Evolutionary conservation across 2,113 vertebrate genomes (phyloP).

Genomic region (Vicugna pacos): DNA sequence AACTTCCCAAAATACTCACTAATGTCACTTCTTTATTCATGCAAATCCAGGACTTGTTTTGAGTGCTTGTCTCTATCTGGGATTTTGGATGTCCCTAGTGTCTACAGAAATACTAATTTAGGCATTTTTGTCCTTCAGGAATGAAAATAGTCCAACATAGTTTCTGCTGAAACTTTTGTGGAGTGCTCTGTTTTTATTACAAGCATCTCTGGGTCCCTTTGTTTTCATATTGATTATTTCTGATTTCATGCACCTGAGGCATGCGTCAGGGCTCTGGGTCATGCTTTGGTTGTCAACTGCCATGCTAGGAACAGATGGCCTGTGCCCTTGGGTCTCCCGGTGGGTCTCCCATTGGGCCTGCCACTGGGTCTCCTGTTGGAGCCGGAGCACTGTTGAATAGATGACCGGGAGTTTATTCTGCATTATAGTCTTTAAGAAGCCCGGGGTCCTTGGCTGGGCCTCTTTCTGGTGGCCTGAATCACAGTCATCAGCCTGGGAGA

Average conservation of each 20-base stretch:
- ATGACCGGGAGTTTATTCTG: not conserved
- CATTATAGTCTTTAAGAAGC: not conserved
- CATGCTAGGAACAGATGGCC: not conserved
- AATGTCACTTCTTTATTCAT: not conserved
- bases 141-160: not conserved
- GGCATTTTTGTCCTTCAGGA: not conserved
- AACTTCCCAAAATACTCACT: slow-evolving; percentile 1
- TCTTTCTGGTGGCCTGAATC: not conserved
- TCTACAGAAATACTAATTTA: not conserved
- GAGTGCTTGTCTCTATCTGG: not conserved
- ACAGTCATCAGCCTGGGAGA: not conserved
- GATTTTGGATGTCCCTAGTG: not conserved
- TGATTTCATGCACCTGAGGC: not conserved
- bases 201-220: not conserved
- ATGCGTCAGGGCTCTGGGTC: not conserved
- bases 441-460: not conserved
- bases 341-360: not conserved
- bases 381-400: not conserved
- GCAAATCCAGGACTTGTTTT: not conserved
- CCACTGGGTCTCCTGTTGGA: not conserved
- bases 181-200: not conserved
- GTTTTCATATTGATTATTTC: not conserved
- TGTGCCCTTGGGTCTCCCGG: not conserved
- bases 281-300: not conserved
- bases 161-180: not conserved